Percentiles rank a stretch among this genome's conserved stretches.
Conservation (phyloP, 2,888 invertebrate genomes). For the Sceliomorpha sp. region DNA sequence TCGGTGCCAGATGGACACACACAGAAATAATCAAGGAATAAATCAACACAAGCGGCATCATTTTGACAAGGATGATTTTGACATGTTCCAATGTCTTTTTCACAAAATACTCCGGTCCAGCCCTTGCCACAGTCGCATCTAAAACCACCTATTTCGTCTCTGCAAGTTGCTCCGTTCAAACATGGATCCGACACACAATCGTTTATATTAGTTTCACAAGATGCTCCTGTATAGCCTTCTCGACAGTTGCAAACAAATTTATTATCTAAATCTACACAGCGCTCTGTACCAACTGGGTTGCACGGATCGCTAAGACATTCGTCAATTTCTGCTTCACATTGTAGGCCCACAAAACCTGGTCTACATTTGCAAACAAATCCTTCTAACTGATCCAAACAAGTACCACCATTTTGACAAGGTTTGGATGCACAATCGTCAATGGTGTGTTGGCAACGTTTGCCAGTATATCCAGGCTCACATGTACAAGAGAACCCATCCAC, state of each 20-base stretch:
- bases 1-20: slow-evolving; percentile 97
- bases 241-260: slow-evolving; percentile 93
- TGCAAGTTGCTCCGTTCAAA: slow-evolving; percentile 92
- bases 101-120: slow-evolving; percentile 93
- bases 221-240: slow-evolving; percentile 91
- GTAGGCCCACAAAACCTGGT: slow-evolving; percentile 94
- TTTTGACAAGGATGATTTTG: slow-evolving; percentile 94
- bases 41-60: slow-evolving; percentile 93
- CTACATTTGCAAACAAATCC: slow-evolving; percentile 96
- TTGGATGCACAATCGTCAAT: slow-evolving; percentile 94
- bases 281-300: slow-evolving; percentile 93
- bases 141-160: slow-evolving; percentile 91
- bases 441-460: slow-evolving; percentile 94
- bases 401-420: slow-evolving; percentile 96
- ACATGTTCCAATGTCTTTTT: slow-evolving; percentile 93
- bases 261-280: slow-evolving; percentile 93
- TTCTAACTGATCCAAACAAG: slow-evolving; percentile 92
- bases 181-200: slow-evolving; percentile 93
- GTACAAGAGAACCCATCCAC: slow-evolving; percentile 92
- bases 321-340: slow-evolving; percentile 95
- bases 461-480: slow-evolving; percentile 96
- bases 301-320: slow-evolving; percentile 96
- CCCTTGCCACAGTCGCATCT: slow-evolving; percentile 91
- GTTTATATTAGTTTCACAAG: slow-evolving; percentile 92
- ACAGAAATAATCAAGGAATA: slow-evolving; percentile 95